These are phyloP conservation scores for Neosilurus mollespiculum DNA, from an alignment of 2,797 vertebrate genomes.

Conservation along the genomic window DNA sequence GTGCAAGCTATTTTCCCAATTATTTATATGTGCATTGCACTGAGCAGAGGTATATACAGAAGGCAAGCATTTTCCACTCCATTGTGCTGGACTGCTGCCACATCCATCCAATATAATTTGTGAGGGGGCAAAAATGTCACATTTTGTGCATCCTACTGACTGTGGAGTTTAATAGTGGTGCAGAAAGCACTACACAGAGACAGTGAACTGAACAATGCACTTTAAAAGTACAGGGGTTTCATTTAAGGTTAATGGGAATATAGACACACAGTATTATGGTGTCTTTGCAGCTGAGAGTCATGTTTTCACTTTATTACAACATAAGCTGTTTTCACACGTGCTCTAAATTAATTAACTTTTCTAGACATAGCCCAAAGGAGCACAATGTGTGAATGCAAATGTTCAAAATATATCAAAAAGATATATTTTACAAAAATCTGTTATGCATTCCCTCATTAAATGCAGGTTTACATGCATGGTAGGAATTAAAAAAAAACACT, in stretches of 20 bases:
- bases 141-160: conserved; percentile 22
- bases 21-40: conserved; percentile 30
- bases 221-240: conserved; percentile 50
- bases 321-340: neutral
- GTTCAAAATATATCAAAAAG: too few species aligned
- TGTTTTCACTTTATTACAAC: neutral
- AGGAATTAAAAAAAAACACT: too few species aligned
- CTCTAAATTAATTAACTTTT: too few species aligned
- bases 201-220: conserved; percentile 32
- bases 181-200: conserved; percentile 18
- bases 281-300: neutral
- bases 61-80: conserved; percentile 8
- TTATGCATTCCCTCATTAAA: too few species aligned
- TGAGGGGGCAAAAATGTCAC: conserved; percentile 39
- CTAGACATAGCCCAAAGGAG: too few species aligned
- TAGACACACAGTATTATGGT: conserved; percentile 5
- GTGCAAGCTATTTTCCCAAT: conserved; percentile 20
- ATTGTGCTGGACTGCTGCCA: conserved; percentile 28
- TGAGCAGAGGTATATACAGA: conserved; percentile 34
- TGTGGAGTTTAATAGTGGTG: conserved; percentile 28
- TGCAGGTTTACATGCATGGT: too few species aligned
- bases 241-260: conserved; percentile 43
- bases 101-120: conserved; percentile 32
- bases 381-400: too few species aligned
- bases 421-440: too few species aligned